Conservation (phyloP, 1,140 invertebrate species). For the Drosophila triauraria region DNA sequence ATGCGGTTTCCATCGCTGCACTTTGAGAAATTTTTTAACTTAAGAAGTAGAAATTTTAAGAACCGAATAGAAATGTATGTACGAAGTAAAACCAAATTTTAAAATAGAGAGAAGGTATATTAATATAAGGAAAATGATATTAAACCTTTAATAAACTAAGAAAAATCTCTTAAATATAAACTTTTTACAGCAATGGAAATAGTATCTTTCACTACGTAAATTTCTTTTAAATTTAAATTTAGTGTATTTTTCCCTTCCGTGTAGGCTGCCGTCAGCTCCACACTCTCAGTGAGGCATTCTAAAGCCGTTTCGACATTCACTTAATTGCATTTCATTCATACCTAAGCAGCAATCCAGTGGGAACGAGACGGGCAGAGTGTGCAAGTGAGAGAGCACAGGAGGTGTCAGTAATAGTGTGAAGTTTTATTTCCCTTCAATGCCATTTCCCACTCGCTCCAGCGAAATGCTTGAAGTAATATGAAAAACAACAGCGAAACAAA, state of each 20-base stretch:
- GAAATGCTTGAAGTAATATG: constrained; percentile 41
- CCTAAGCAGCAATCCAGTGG: constrained; percentile 58
- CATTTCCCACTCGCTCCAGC: constrained; percentile 24
- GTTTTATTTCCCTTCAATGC: constrained; percentile 76
- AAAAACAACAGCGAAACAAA: constrained; percentile 30
- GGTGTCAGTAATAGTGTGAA: constrained; percentile 65
- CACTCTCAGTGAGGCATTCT: constrained; percentile 36
- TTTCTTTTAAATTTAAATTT: no score
- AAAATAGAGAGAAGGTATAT: background rate
- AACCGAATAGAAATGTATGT: no score
- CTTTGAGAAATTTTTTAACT: background rate
- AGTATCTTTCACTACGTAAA: no score
- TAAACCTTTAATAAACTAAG: background rate
- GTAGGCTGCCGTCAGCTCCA: background rate
- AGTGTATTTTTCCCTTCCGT: background rate
- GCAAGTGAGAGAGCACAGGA: background rate
- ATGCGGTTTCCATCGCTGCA: background rate
- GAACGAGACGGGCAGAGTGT: constrained; percentile 1
- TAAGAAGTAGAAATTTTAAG: background rate
- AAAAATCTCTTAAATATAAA: no score
- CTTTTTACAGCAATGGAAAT: no score
- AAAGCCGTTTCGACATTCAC: constrained; percentile 73
- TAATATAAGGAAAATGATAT: background rate
- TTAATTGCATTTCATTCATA: constrained; percentile 83
- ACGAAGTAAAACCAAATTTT: background rate